A percentile compares a stretch with the other conserved stretches of the same genome.
Evolutionary conservation across 1,140 invertebrate species (phyloP).

Genomic region (Protaetia brevitarsis): DNA sequence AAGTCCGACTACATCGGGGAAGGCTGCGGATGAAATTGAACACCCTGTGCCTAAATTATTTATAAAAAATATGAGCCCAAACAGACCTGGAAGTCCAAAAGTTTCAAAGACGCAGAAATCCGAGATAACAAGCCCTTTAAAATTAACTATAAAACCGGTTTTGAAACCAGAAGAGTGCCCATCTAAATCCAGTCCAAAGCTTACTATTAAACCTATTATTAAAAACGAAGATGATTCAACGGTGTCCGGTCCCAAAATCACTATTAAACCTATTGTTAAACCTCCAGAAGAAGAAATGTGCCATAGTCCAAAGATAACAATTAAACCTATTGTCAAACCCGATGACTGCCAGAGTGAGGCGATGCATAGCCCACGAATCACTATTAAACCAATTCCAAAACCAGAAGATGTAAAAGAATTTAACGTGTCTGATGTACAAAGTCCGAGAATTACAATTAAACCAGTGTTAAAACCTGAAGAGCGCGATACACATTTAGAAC

Average conservation of each 20-base stretch:
- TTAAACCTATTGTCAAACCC: conserved; percentile 40
- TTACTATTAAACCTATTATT: conserved; percentile 45
- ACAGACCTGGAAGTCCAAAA: conserved; percentile 3
- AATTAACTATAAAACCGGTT: conserved; percentile 45
- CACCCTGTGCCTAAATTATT: conserved; percentile 4
- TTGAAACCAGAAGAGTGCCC: conserved; percentile 38
- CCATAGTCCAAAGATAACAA: conserved; percentile 44
- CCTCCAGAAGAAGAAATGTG: conserved; percentile 33
- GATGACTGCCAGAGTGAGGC: conserved; percentile 2
- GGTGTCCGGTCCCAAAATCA: conserved; percentile 41
- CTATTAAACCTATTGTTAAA: conserved; percentile 43
- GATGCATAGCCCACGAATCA: conserved; percentile 41
- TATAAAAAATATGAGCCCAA: conserved; percentile 19
- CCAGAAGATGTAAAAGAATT: conserved; percentile 34
- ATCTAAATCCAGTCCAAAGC: conserved; percentile 42
- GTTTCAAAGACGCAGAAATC: conserved; percentile 36
- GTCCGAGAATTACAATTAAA: conserved; percentile 38
- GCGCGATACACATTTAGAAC: conserved; percentile 23
- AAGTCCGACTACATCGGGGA: background rate
- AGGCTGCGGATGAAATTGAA: background rate
- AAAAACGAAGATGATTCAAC: conserved; percentile 37
- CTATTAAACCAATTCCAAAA: conserved; percentile 42
- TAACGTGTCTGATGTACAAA: conserved; percentile 20
- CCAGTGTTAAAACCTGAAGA: conserved; percentile 36
- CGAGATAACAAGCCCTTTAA: conserved; percentile 35